Percentiles rank a stretch among this genome's conserved stretches.
Evolutionary conservation across 2,113 vertebrate species (phyloP).

Genomic region (Chitala chitala): DNA sequence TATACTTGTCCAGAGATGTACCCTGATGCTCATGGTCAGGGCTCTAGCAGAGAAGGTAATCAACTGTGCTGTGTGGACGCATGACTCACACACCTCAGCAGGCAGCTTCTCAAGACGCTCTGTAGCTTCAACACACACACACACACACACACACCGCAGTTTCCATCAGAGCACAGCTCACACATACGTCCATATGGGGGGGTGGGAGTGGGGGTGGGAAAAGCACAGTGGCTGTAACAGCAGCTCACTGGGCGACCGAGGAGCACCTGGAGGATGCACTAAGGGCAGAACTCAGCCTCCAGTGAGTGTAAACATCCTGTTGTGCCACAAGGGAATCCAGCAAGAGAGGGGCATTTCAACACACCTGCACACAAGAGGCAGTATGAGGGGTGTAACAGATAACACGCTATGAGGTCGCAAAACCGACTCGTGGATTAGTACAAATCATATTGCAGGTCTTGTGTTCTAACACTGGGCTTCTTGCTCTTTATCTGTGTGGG

Average conservation of each 20-base stretch:
- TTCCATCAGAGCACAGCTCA: no score
- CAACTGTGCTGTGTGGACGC: neutral
- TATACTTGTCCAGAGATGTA: neutral
- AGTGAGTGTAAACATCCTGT: neutral
- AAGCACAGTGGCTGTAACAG: neutral
- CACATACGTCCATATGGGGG: no score
- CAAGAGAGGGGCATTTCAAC: no score
- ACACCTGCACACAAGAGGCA: no score
- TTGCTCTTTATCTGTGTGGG: no score
- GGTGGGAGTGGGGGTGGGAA: neutral
- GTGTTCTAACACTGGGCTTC: no score
- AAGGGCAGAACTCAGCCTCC: neutral
- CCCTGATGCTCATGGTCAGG: neutral
- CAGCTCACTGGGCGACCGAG: neutral
- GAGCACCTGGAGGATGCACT: neutral
- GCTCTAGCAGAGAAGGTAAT: no score
- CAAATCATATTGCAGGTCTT: no score
- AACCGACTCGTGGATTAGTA: no score
- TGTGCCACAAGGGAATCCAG: neutral
- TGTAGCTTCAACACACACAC: neutral
- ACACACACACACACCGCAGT: neutral
- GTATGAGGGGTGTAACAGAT: no score
- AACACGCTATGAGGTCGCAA: no score
- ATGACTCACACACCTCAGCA: neutral
- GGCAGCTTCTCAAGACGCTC: conserved; percentile 1